Base-by-base conservation (phyloP, 2,113 vertebrate species). In the Myotis davidii region DNA sequence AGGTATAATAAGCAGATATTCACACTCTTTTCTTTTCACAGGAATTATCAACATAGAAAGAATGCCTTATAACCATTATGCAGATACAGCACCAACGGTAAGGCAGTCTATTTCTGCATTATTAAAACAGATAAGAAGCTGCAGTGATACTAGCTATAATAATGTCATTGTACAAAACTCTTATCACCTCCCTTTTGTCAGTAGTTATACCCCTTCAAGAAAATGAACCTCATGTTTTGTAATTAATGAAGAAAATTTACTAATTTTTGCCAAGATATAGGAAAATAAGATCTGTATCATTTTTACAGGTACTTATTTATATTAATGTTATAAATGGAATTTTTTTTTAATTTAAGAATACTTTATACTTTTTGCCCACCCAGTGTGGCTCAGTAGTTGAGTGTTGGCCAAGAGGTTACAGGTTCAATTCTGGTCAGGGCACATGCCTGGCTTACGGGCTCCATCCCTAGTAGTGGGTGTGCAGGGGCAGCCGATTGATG, bases 41-140 rank as follows among this genome's bases (percentile, higher is more conserved):
- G 99, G 99, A 88, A 98, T 98, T 95, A 98, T 98, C 97, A 99
- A 97, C 98, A 98, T 98, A 88, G 98, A 99, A 50, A 98, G 98
- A 97, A 99, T 98, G 88, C 97, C 97, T 97, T 98, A 98, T 81
- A 98, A 48, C 98, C 98, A 65, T 98, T 99, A 94, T 92, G 98
- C 91, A 39, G 97, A 96, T 29, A 98, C 96, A 97, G 98, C 98
- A 61, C 99, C 99, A 97, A 98, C 50, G 98, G 99, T 99, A 98
- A 99, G 98, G 90, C 96, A 91, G 8, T 97, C 82, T 97, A 0
- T 97, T 92, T 97, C 93, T 96, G 84, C 78, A 88, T 96, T 98
- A 84, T 96, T 90, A 92, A 96, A 95, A 1, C 82, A 96, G 85
- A 73, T 93, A 45, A 96, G 93, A 97, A 98, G 94, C 88, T 98